These are phyloP conservation scores for Sebastes matsubarae DNA, from an alignment of 2,797 vertebrate genomes.

Conservation along the genomic window DNA sequence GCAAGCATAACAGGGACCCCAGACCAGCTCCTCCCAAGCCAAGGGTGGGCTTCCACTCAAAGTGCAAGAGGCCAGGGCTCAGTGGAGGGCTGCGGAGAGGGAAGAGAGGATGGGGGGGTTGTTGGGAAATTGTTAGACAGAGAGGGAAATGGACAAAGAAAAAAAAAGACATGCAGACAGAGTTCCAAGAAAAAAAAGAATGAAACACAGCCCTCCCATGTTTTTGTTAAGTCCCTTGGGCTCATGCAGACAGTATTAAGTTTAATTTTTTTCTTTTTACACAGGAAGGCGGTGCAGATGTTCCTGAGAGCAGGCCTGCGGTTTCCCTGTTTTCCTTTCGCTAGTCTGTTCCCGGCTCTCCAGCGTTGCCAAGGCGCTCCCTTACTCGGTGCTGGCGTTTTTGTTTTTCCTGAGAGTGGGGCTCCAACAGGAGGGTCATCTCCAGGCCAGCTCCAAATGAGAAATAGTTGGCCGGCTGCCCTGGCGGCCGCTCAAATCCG, in stretches of 20 bases:
- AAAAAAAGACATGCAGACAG: constrained; percentile 70
- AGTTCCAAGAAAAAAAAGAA: constrained; percentile 67
- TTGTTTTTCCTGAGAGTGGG: constrained; percentile 80
- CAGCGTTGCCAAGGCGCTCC: constrained; percentile 79
- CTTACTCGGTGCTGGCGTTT: constrained; percentile 73
- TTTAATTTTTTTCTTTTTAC: constrained; percentile 68
- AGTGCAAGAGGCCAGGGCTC: constrained; percentile 70
- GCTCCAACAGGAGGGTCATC: constrained; percentile 84
- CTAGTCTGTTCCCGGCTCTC: constrained; percentile 71
- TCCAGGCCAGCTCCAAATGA: constrained; percentile 84
- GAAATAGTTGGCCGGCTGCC: constrained; percentile 83
- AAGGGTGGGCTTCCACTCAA: constrained; percentile 73
- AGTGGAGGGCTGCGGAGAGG: constrained; percentile 47
- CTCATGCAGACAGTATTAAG: constrained; percentile 79
- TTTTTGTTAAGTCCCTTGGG: constrained; percentile 76
- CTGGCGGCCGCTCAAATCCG: constrained; percentile 84
- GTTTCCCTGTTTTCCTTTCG: constrained; percentile 79
- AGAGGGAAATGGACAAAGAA: constrained; percentile 72
- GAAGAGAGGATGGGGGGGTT: constrained; percentile 25
- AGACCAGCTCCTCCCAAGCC: constrained; percentile 69
- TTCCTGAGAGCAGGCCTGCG: constrained; percentile 77
- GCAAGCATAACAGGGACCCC: constrained; percentile 72
- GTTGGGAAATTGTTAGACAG: constrained; percentile 71
- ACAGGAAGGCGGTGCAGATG: constrained; percentile 83
- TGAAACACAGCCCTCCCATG: constrained; percentile 76